These are phyloP conservation scores for Rhagophthalmus giganteus DNA, from an alignment of 2,888 invertebrate genomes.

Conservation along the genomic window DNA sequence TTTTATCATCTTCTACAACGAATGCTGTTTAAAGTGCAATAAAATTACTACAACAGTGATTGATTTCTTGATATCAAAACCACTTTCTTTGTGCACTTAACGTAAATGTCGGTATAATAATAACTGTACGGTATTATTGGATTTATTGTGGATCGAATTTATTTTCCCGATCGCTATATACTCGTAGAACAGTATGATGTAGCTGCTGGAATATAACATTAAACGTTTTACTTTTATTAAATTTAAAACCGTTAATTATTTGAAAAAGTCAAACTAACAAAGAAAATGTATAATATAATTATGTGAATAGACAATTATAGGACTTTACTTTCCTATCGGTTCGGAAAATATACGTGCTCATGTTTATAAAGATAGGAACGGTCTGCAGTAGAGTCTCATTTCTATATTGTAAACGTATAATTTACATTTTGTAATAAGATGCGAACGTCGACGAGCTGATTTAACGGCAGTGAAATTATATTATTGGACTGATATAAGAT, in stretches of 20 bases:
- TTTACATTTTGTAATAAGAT: constrained; percentile 19
- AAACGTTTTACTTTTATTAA: no score
- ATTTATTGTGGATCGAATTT: background rate
- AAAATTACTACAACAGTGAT: constrained; percentile 31
- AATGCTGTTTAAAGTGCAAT: constrained; percentile 34
- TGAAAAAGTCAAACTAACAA: no score
- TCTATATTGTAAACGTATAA: constrained; percentile 17
- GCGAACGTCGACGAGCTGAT: constrained; percentile 19
- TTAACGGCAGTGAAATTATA: constrained; percentile 21
- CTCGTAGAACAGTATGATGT: no score
- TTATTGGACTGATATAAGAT: constrained; percentile 25
- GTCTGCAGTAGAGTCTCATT: no score
- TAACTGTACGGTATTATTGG: constrained; percentile 5
- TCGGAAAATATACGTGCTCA: no score
- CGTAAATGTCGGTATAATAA: constrained; percentile 25
- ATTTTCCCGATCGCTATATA: background rate
- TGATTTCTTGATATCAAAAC: constrained; percentile 34
- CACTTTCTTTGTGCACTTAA: constrained; percentile 20
- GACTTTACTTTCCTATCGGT: no score
- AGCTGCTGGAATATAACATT: no score
- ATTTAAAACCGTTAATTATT: no score
- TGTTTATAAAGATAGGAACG: no score
- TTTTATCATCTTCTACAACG: constrained; percentile 33
- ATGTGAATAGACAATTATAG: no score
- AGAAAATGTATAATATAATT: no score